These are phyloP conservation scores for Sebastes trivittatus DNA, from an alignment of 2,797 vertebrate species.

Conservation along the genomic window DNA sequence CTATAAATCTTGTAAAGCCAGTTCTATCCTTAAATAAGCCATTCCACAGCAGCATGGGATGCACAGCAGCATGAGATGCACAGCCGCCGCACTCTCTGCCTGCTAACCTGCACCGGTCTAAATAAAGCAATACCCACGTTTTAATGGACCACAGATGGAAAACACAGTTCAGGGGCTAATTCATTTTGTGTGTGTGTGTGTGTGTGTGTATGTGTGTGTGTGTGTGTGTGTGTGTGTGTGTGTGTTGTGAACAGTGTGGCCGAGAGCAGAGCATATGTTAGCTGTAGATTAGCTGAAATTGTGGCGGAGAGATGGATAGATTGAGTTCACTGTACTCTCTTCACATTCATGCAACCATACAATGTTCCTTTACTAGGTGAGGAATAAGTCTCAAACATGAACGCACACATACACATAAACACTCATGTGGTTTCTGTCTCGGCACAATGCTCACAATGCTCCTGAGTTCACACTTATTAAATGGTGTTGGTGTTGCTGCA, in stretches of 20 bases:
- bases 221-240: not conserved
- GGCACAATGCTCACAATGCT: slow-evolving; percentile 56
- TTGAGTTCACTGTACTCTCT: slow-evolving; percentile 40
- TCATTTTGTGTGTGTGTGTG: slow-evolving; percentile 28
- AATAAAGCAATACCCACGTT: slow-evolving; percentile 50
- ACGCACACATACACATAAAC: slow-evolving; percentile 18
- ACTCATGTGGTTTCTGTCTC: slow-evolving; percentile 31
- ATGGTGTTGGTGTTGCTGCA: slow-evolving; percentile 71
- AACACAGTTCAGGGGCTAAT: slow-evolving; percentile 60
- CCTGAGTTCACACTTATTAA: slow-evolving; percentile 79
- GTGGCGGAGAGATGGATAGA: slow-evolving; percentile 25
- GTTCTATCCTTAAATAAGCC: not conserved
- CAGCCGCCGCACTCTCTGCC: not conserved
- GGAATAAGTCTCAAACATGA: slow-evolving; percentile 28
- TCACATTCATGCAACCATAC: slow-evolving; percentile 15
- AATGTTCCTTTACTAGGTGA: slow-evolving; percentile 41
- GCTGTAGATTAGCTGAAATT: slow-evolving; percentile 42
- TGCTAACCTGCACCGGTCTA: slow-evolving; percentile 47
- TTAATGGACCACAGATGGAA: slow-evolving; percentile 61
- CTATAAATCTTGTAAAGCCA: not conserved
- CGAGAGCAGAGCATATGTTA: slow-evolving; percentile 20
- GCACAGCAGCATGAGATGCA: not conserved
- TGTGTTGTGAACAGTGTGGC: slow-evolving; percentile 5
- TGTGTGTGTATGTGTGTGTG: not conserved
- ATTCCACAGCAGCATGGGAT: not conserved